phyloP scores from a whole-genome alignment of 2,797 vertebrate species.

The Uromys caudimaculatus region DNA sequence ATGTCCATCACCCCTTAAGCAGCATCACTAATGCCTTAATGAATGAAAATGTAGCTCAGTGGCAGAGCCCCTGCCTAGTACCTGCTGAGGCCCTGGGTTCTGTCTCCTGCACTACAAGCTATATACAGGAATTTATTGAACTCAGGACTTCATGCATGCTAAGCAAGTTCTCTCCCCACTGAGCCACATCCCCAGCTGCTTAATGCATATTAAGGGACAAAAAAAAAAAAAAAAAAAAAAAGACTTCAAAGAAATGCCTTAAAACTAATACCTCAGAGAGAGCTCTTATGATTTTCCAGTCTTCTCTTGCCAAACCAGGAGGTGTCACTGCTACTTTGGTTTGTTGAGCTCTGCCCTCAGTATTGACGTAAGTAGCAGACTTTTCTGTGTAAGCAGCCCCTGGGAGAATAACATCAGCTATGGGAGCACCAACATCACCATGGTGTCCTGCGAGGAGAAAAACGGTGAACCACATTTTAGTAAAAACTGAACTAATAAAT shows the following conservation, averaged over 20 bases:
- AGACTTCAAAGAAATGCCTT: not conserved
- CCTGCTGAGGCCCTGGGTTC: not conserved
- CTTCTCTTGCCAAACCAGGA: constrained; percentile 96
- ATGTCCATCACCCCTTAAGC: not conserved
- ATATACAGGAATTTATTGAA: not conserved
- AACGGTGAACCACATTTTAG: not conserved
- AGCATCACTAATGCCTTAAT: not conserved
- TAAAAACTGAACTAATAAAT: not conserved
- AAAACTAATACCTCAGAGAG: constrained; percentile 93
- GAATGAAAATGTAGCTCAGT: not conserved
- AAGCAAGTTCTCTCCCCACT: not conserved
- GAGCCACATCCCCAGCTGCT: not conserved
- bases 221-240: not conserved
- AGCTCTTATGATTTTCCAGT: constrained; percentile 97
- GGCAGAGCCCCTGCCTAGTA: not conserved
- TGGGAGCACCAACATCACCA: constrained; percentile 95
- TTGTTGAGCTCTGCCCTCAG: constrained; percentile 96
- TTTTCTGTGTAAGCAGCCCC: constrained; percentile 98
- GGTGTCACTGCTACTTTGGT: constrained; percentile 96
- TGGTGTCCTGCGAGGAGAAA: constrained; percentile 93
- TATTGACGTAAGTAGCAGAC: constrained; percentile 95
- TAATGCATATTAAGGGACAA: not conserved
- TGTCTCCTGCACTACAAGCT: not conserved
- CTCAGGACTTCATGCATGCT: not conserved
- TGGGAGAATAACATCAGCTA: constrained; percentile 96